Evolutionary conservation across 2,797 vertebrate genomes (phyloP), one percentile per base, ranked within the genome.

Genomic region (Danio albolineatus): DNA sequence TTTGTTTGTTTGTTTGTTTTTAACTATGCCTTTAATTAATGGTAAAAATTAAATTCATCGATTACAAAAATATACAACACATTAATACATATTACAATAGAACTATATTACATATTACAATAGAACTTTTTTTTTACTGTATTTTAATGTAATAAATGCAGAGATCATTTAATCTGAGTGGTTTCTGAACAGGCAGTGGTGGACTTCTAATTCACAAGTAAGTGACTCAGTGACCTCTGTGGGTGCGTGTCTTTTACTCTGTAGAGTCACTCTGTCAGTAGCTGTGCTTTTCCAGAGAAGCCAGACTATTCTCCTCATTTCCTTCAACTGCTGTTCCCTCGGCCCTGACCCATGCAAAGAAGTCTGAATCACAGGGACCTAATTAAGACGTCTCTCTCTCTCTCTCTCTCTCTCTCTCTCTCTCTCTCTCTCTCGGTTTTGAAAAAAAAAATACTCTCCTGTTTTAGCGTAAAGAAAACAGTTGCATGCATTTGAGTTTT

Each of bases 401-500:
- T 28, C 28, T 28, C 28, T 28, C n/a, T 73, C 16, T 64, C 43
- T 65, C 53, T 76, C 49, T 54, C 21, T 28, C 28, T 28, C 28
- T 73, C 16, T 64, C 43, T 65, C 53, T 76, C 49, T 54, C 21
- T 28, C 28, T 28, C 28, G 39, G 67, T 28, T 61, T 62, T 28
- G 28, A 1, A 28, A 28, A 28, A 28, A 28, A 28, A 28, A 28
- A 28, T 53, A 19, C 16, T 36, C 74, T 64, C 76, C 59, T 60
- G 69, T 82, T 78, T 80, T 56, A 60, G 73, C 59, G 72, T 83
- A 82, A 87, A 85, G 84, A 81, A 90, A 87, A 87, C 79, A 87
- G 78, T 84, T 81, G 78, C 80, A 74, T 49, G 72, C 83, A 87
- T 81, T 81, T 76, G 67, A 64, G 77, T 84, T 84, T 85, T 86